A percentile compares a stretch with the other conserved stretches of the same genome.
Conservation (phyloP, 2,113 vertebrate genomes). For the Forbesichthys papilliferus region DNA sequence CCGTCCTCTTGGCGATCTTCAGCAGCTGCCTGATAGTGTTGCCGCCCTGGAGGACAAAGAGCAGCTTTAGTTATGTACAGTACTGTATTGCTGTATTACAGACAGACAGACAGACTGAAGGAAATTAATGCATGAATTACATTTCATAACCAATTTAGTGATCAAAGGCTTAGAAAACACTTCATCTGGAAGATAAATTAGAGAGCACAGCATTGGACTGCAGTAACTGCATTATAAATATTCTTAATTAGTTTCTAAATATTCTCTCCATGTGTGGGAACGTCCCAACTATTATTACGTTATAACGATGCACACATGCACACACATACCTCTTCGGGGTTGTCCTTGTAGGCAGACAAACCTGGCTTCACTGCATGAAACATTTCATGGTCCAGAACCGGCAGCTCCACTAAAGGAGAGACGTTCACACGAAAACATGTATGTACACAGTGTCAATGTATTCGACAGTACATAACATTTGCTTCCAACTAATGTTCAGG, state of each 20-base stretch:
- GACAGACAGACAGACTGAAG: background rate
- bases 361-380: slow-evolving; percentile 96
- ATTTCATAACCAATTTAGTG: background rate
- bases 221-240: slow-evolving; percentile 34
- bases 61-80: background rate
- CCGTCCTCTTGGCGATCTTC: slow-evolving; percentile 86
- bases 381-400: slow-evolving; percentile 90
- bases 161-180: background rate
- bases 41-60: slow-evolving; percentile 80
- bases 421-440: slow-evolving; percentile 16
- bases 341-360: slow-evolving; percentile 91
- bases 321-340: slow-evolving; percentile 85
- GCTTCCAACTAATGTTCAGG: background rate
- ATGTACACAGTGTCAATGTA: background rate
- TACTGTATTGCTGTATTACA: background rate
- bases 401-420: slow-evolving; percentile 78
- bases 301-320: slow-evolving; percentile 71
- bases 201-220: slow-evolving; percentile 5
- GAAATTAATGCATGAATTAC: background rate
- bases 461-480: background rate
- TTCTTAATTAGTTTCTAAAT: slow-evolving; percentile 46
- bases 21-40: slow-evolving; percentile 85
- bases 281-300: slow-evolving; percentile 39
- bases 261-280: slow-evolving; percentile 38
- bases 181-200: slow-evolving; percentile 3